These are phyloP conservation scores for Sebastes nivosus DNA, from an alignment of 2,797 vertebrate genomes.

Conservation along the genomic window DNA sequence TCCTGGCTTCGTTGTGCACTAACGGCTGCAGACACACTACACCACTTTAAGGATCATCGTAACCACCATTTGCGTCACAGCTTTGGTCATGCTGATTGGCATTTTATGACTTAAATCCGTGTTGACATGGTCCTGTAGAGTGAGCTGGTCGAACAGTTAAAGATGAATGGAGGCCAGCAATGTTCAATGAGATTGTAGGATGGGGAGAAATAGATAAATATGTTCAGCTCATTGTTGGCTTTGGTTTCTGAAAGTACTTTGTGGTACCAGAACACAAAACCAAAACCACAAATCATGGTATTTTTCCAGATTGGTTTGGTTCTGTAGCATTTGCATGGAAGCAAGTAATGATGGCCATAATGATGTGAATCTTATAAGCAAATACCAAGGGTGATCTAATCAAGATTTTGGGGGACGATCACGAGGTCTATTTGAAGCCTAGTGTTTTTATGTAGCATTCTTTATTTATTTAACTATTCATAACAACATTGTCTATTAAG, in stretches of 20 bases:
- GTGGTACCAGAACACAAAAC: neutral
- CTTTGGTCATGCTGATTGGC: neutral
- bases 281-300: neutral
- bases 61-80: slow-evolving; percentile 30
- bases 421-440: too few relatives aligned
- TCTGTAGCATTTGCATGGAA: neutral
- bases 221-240: neutral
- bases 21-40: neutral
- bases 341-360: too few relatives aligned
- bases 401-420: rapidly evolving
- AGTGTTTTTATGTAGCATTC: neutral
- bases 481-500: neutral
- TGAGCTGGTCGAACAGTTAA: neutral
- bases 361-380: neutral
- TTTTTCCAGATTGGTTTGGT: neutral
- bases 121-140: neutral
- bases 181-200: neutral
- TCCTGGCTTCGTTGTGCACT: neutral
- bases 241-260: neutral
- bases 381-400: too few relatives aligned
- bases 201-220: neutral
- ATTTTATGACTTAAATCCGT: neutral
- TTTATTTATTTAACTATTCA: neutral
- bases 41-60: neutral
- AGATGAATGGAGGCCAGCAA: neutral